A percentile compares a stretch with the other conserved stretches of the same genome.
These are phyloP conservation scores for Onychostoma macrolepis DNA, from an alignment of 2,113 vertebrate species.

Conservation along the genomic window DNA sequence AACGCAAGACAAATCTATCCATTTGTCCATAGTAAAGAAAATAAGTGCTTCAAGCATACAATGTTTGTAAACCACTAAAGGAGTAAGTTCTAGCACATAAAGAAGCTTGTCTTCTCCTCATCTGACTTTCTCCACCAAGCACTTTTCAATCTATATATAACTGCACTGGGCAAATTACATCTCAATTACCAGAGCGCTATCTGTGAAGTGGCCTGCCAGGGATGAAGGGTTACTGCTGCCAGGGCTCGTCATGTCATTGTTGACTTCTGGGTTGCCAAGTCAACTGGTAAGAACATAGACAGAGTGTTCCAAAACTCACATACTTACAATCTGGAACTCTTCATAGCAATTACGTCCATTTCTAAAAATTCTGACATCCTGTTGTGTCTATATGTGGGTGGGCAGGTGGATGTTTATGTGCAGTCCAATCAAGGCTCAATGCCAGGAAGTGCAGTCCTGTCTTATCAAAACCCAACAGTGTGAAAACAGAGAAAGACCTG, in stretches of 20 bases:
- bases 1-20: neutral
- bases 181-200: conserved; percentile 33
- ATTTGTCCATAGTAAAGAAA: neutral
- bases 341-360: conserved; percentile 19
- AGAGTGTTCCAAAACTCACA: neutral
- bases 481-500: conserved; percentile 16
- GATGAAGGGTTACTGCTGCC: conserved; percentile 14
- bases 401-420: conserved; percentile 7
- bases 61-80: neutral
- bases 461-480: conserved; percentile 33
- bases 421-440: neutral
- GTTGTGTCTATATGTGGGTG: conserved; percentile 31
- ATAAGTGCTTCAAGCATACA: neutral
- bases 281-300: conserved; percentile 7
- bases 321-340: neutral
- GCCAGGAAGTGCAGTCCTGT: neutral
- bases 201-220: conserved; percentile 21
- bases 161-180: neutral
- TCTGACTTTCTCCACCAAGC: conserved; percentile 13
- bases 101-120: conserved; percentile 15
- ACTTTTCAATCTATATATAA: conserved; percentile 33
- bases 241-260: neutral
- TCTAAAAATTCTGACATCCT: conserved; percentile 20
- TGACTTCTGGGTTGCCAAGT: conserved; percentile 27
- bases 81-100: neutral